phyloP scores from a whole-genome alignment of 2,113 vertebrate species.

The Varanus komodoensis region DNA sequence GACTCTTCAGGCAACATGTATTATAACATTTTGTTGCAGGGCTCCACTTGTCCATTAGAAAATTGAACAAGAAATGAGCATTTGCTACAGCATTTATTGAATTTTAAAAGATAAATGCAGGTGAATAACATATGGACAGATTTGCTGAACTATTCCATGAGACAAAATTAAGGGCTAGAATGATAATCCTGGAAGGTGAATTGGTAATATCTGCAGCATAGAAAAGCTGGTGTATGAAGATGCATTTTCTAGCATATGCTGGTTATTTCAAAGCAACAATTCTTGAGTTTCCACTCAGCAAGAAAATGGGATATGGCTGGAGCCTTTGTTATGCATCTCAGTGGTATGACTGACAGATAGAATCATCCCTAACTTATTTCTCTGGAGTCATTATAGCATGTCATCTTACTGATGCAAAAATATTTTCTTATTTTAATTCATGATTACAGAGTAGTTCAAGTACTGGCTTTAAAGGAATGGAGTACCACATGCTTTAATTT shows the following conservation, averaged over 20 bases:
- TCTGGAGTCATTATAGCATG: not conserved
- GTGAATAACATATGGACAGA: not conserved
- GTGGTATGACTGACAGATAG: not conserved
- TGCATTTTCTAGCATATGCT: not conserved
- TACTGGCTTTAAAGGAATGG: not conserved
- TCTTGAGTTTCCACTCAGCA: not conserved
- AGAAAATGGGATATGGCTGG: not conserved
- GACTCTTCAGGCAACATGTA: no score
- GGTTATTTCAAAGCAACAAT: not conserved
- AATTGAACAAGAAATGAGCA: not conserved
- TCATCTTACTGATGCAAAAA: not conserved
- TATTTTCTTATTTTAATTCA: not conserved
- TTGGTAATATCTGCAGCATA: not conserved
- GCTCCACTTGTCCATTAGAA: not conserved
- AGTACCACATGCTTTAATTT: constrained; percentile 1
- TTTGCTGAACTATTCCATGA: not conserved
- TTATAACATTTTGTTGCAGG: no score
- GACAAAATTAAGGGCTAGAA: not conserved
- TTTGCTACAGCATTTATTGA: not conserved
- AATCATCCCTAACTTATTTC: not conserved
- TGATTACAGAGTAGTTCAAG: not conserved
- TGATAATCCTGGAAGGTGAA: not conserved
- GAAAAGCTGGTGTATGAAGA: not conserved
- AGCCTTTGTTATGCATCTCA: not conserved
- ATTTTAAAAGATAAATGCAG: not conserved